These are phyloP conservation scores for Drosophila hamatofila DNA, from an alignment of 2,888 invertebrate species.

Conservation along the genomic window DNA sequence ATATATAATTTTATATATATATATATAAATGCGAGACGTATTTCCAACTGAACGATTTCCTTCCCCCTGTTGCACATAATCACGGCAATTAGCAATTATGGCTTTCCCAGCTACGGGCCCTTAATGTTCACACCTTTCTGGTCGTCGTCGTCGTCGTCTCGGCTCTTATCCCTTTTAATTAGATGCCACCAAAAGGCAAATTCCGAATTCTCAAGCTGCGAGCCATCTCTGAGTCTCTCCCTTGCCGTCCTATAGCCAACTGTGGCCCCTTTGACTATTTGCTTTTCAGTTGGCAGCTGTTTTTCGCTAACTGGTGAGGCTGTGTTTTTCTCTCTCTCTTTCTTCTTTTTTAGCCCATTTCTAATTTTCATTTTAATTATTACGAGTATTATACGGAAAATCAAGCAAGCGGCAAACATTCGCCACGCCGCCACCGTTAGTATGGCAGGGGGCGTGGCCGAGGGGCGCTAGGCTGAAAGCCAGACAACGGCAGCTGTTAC, in stretches of 20 bases:
- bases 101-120: constrained; percentile 30
- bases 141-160: constrained; percentile 48
- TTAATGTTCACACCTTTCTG: constrained; percentile 69
- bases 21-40: not conserved
- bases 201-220: constrained; percentile 47
- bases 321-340: not conserved
- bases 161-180: constrained; percentile 74
- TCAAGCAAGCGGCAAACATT: constrained; percentile 76
- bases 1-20: not conserved
- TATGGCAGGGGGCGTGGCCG: not conserved
- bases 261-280: not conserved
- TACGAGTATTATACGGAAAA: constrained; percentile 73
- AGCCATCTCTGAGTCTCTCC: constrained; percentile 22
- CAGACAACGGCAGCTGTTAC: constrained; percentile 68
- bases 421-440: constrained; percentile 22
- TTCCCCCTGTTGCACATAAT: constrained; percentile 44
- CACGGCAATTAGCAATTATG: constrained; percentile 76
- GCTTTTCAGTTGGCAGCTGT: constrained; percentile 24
- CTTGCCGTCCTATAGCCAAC: too few species aligned
- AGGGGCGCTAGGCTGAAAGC: not conserved
- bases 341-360: constrained; percentile 54
- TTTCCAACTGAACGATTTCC: constrained; percentile 37
- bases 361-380: constrained; percentile 80
- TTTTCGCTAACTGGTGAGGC: constrained; percentile 39
- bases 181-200: constrained; percentile 75